Conservation (phyloP, 1,140 invertebrate genomes). For the Drosophila tani region DNA sequence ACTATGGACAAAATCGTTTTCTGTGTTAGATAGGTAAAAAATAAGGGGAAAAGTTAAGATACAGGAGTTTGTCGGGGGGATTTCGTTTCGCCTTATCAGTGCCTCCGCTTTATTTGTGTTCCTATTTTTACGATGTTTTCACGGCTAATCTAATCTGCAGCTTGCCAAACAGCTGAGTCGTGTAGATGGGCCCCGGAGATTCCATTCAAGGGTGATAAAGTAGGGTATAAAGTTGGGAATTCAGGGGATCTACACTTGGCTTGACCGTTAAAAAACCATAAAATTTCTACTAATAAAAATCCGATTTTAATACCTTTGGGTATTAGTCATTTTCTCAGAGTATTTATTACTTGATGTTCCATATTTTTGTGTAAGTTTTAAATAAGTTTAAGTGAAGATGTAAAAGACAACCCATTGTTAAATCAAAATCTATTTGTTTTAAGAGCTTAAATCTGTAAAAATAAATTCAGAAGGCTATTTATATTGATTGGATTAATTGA, state of each 20-base stretch:
- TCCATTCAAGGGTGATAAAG: conserved; percentile 20
- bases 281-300: background rate
- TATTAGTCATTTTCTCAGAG: background rate
- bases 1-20: background rate
- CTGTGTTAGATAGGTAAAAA: background rate
- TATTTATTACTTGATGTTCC: too few relatives aligned
- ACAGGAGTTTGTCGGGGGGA: background rate
- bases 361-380: too few relatives aligned
- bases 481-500: too few relatives aligned
- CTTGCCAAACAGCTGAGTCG: conserved; percentile 33
- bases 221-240: conserved; percentile 16
- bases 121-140: conserved; percentile 54
- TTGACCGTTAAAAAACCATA: background rate
- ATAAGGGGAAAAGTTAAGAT: background rate
- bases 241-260: background rate
- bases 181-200: conserved; percentile 34
- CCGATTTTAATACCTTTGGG: background rate
- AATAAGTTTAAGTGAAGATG: too few relatives aligned
- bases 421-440: background rate
- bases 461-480: background rate
- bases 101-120: conserved; percentile 29
- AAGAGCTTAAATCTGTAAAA: too few relatives aligned
- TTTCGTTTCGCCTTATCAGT: conserved; percentile 36
- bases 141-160: conserved; percentile 61
- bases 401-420: background rate